phyloP scores from a whole-genome alignment of 2,113 vertebrate genomes.

The Thymallus thymallus region DNA sequence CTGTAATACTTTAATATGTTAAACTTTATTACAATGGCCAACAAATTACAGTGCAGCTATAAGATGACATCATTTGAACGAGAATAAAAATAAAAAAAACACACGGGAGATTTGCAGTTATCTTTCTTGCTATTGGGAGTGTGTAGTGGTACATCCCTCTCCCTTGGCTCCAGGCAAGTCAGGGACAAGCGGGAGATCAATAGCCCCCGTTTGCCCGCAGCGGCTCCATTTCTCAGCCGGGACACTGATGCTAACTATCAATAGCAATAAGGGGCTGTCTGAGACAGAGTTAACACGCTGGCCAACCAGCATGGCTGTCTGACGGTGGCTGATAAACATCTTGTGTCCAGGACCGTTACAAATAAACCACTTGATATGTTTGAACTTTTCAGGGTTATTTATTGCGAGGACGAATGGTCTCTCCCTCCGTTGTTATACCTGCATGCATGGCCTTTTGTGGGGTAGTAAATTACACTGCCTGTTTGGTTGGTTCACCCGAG shows the following conservation, averaged over 20 bases:
- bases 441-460: conserved; percentile 41
- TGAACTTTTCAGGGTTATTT: conserved; percentile 70
- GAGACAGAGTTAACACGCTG: conserved; percentile 74
- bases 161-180: conserved; percentile 62
- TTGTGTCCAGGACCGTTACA: conserved; percentile 67
- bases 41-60: not conserved
- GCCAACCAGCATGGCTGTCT: conserved; percentile 72
- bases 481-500: conserved; percentile 40
- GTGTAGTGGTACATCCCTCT: conserved; percentile 55
- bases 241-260: conserved; percentile 82
- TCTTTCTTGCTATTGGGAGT: not conserved
- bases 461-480: conserved; percentile 26
- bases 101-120: too few relatives aligned
- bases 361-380: conserved; percentile 79
- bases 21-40: not conserved
- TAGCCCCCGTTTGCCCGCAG: conserved; percentile 77
- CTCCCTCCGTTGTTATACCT: conserved; percentile 47
- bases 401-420: conserved; percentile 57
- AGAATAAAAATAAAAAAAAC: not conserved
- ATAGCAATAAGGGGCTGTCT: conserved; percentile 81
- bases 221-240: conserved; percentile 81
- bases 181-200: conserved; percentile 77
- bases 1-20: not conserved
- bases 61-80: not conserved
- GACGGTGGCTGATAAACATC: conserved; percentile 79